Conservation (phyloP, 2,113 vertebrate species). For the Hippoglossus stenolepis region DNA sequence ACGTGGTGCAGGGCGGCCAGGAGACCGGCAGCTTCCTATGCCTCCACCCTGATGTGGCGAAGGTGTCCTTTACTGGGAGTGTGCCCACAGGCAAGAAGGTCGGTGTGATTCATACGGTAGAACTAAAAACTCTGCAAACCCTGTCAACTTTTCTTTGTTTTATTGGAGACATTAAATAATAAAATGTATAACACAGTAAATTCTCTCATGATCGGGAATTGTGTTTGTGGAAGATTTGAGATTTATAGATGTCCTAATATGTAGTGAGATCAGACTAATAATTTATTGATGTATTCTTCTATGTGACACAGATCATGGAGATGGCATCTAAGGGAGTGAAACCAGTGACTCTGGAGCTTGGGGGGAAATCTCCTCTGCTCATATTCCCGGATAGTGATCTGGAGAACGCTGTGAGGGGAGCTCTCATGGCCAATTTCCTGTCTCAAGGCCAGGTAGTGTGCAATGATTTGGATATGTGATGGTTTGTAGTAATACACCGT, state of each 20-base stretch:
- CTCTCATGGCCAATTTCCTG: slow-evolving; percentile 97
- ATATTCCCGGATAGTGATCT: slow-evolving; percentile 91
- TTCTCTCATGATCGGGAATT: background rate
- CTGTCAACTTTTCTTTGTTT: background rate
- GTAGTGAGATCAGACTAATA: background rate
- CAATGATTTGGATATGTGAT: background rate
- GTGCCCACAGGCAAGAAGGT: slow-evolving; percentile 94
- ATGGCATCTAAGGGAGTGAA: slow-evolving; percentile 91
- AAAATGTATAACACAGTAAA: background rate
- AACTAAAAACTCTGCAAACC: background rate
- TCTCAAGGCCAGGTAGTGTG: slow-evolving; percentile 91
- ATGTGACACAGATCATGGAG: slow-evolving; percentile 89
- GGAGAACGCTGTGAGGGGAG: slow-evolving; percentile 91
- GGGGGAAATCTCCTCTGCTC: slow-evolving; percentile 95
- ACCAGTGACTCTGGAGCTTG: slow-evolving; percentile 94
- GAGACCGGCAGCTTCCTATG: slow-evolving; percentile 93
- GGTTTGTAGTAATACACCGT: background rate
- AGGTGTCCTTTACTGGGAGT: slow-evolving; percentile 97
- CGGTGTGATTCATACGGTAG: background rate
- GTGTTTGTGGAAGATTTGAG: no score
- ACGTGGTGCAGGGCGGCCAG: slow-evolving; percentile 91
- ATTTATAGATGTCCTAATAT: background rate
- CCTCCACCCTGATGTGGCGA: slow-evolving; percentile 89
- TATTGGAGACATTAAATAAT: background rate
- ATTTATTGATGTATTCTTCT: background rate